These are phyloP conservation scores for Paraescarpia echinospica DNA, from an alignment of 1,140 invertebrate species.

Conservation along the genomic window DNA sequence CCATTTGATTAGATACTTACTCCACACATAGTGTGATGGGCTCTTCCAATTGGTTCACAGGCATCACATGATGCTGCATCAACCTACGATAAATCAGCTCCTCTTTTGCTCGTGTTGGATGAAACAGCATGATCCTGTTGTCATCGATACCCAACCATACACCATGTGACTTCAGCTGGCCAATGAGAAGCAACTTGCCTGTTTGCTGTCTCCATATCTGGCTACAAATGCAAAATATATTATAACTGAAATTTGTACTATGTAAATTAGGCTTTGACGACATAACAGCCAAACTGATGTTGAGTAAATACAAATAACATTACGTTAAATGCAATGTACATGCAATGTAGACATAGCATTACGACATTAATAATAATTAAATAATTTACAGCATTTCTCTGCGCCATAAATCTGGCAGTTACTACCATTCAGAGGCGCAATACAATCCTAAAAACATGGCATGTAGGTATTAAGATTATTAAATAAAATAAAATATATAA, in stretches of 20 bases:
- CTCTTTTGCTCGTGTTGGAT: constrained; percentile 35
- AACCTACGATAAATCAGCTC: constrained; percentile 35
- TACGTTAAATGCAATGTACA: too few relatives aligned
- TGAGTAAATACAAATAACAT: too few relatives aligned
- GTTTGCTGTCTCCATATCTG: constrained; percentile 12
- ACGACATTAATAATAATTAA: too few relatives aligned
- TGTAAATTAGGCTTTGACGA: too few relatives aligned
- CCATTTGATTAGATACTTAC: neutral
- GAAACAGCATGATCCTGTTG: constrained; percentile 33
- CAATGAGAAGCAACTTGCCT: constrained; percentile 28
- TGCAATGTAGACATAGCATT: too few relatives aligned
- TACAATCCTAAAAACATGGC: too few relatives aligned
- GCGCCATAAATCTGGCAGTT: too few relatives aligned
- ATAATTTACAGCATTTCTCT: too few relatives aligned
- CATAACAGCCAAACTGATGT: too few relatives aligned
- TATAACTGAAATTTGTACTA: neutral
- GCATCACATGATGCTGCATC: constrained; percentile 32
- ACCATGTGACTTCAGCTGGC: constrained; percentile 33
- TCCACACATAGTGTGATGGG: neutral
- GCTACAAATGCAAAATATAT: constrained; percentile 6
- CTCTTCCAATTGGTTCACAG: constrained; percentile 28
- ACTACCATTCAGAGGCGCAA: too few relatives aligned
- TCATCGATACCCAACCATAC: constrained; percentile 37
- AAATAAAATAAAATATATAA: too few relatives aligned
- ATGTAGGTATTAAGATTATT: too few relatives aligned